A percentile compares a stretch with the other conserved stretches of the same genome.
phyloP scores from a whole-genome alignment of 2,113 vertebrate species.

The Mus spicilegus region DNA sequence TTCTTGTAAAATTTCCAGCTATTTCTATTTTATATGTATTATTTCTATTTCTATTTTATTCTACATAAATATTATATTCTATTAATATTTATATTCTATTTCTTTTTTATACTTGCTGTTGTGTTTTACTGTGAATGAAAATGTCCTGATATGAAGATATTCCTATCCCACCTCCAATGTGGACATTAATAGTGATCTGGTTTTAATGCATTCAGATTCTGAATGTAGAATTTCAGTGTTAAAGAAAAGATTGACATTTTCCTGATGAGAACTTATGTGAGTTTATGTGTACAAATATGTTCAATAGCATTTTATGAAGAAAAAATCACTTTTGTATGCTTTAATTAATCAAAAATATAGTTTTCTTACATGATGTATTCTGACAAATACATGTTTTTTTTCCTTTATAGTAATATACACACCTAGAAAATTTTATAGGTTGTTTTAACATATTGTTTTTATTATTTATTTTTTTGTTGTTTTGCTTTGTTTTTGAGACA shows the following conservation, averaged over 20 bases:
- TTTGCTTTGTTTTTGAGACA: too few relatives aligned
- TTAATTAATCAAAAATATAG: background rate
- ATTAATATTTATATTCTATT: too few relatives aligned
- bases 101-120: background rate
- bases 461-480: too few relatives aligned
- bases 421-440: background rate
- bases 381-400: background rate
- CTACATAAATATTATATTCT: too few relatives aligned
- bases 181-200: background rate
- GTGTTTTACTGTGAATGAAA: background rate
- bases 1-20: background rate
- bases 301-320: background rate
- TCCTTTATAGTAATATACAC: background rate
- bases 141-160: background rate
- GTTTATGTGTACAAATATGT: background rate
- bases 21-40: background rate
- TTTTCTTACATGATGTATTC: background rate
- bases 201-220: background rate
- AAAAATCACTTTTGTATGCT: background rate
- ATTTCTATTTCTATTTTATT: background rate
- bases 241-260: background rate
- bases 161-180: background rate
- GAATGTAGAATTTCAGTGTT: background rate
- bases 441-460: conserved; percentile 8
- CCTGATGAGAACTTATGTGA: background rate